Evolutionary conservation across 2,888 invertebrate genomes (phyloP), one percentile per base, ranked within the genome.

Genomic region (Xestia c-nigrum): DNA sequence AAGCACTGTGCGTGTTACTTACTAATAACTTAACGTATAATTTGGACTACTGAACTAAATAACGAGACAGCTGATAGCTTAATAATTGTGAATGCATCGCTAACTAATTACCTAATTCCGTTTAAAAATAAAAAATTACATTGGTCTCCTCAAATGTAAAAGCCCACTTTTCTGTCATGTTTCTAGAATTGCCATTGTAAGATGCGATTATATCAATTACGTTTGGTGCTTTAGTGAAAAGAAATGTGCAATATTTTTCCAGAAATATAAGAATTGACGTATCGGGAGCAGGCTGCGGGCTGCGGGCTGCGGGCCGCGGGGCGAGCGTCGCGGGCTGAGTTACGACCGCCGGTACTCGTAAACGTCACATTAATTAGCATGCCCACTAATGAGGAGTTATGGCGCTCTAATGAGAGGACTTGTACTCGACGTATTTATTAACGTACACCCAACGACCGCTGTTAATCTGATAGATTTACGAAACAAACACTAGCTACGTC

Each of bases 301-400:
- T 63, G 80, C 81, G 80, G 80, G 74, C 75, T 63, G 79, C 80
- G 81, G 80, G 74, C 76, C 66, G 82, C 83, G 82, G 88, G 78
- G 74, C 88, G 80, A 74, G 76, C 83, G 80, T 79, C 80, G 80
- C 63, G 78, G 80, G 57, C 75, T 87, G 89, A 88, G 88, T 93
- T 93, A 93, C 93, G 94, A 92, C 91, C 91, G 89, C 82, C 90
- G 92, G 90, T 90, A 92, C 92, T 95, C 95, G 95, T 95, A 95
- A 96, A 95, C 94, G 96, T 96, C 96, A 94, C 95, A 93, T 96
- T 96, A 96, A 96, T 96, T 96, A 96, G 95, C 95, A 94, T 94
- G 93, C 91, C 94, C 94, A 90, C 96, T 96, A 96, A 96, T 96
- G 96, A 96, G 96, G 95, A 96, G 95, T 96, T 96, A 96, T 96